Percentiles rank a stretch among this genome's conserved stretches.
These are phyloP conservation scores for Semicossyphus pulcher DNA, from an alignment of 2,113 vertebrate species.

Conservation along the genomic window DNA sequence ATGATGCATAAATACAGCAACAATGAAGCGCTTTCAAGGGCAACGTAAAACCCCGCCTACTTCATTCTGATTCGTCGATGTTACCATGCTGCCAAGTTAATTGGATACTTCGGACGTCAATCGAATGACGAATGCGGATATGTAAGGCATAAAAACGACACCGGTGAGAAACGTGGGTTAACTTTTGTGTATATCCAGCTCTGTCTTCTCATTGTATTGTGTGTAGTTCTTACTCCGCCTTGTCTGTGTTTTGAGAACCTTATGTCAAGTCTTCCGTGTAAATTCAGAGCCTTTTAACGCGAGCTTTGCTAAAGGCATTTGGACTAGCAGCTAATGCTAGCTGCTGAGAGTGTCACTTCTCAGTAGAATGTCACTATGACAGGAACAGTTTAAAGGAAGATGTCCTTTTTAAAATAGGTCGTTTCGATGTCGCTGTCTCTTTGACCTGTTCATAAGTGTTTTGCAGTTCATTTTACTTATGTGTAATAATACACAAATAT, in stretches of 20 bases:
- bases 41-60: conserved; percentile 47
- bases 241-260: accelerated
- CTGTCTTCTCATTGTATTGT: neutral
- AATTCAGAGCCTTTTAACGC: neutral
- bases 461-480: neutral
- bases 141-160: neutral
- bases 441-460: accelerated
- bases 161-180: conserved; percentile 76
- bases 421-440: neutral
- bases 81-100: neutral
- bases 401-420: neutral
- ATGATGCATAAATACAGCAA: conserved; percentile 31
- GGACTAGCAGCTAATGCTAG: conserved; percentile 45
- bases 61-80: conserved; percentile 63
- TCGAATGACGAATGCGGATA: conserved; percentile 48
- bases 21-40: conserved; percentile 54
- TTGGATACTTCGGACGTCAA: conserved; percentile 53
- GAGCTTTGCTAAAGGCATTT: neutral
- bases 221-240: neutral
- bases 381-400: neutral
- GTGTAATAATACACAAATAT: neutral
- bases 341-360: conserved; percentile 10
- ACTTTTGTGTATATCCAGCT: neutral
- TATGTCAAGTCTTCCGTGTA: neutral
- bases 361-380: no score